Evolutionary conservation across 23 tunicate species (phyloP), one percentile per base, ranked within the genome.

Genomic region (Clavelina lepadiformis): DNA sequence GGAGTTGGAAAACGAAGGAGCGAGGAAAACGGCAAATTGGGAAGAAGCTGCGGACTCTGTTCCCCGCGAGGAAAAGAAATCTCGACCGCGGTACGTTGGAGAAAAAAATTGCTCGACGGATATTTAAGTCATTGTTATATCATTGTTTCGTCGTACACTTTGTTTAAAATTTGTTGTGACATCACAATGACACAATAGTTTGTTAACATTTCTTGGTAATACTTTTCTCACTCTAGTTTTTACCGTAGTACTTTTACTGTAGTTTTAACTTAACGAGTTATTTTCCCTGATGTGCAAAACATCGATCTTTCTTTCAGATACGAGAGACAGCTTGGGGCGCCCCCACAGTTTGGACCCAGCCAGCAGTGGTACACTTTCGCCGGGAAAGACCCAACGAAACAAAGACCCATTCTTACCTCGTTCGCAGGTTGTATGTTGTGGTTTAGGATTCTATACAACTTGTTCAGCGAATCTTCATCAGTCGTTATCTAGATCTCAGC

Each of bases 11-110:
- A 46, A 38, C 46, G 33, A 53, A 11, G 63, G 11, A n/a, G n/a
- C n/a, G 3, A 54, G 29, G n/a, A 2, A 26, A 4, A 6, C 18
- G 23, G 30, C 69, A n/a, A 80, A 80, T n/a, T 87, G 96, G 96
- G 96, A 73, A 53, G 72, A 79, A 21, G 68, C 86, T 11, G 96
- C 85, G 2, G 78, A 87, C 18, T 79, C 96, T 20, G 77, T 87
- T 31, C 96, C 96, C 1, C 72, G 70, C 13, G 79, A 65, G 46
- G 96, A 87, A 46, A 85, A 87, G 53, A 68, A 62, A 38, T 73
- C 86, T 6, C 80, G 76, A 1, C 86, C 86, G 25, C 79, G 86
- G 96, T 87, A 36, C 28, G 5, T 63, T 41, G 15, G 15, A 41
- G 15, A 41, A 11, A n/a, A n/a, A n/a, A n/a, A n/a, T n/a, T n/a